Conservation (phyloP, 1,140 invertebrate species). For the Dufourea novaeangliae region DNA sequence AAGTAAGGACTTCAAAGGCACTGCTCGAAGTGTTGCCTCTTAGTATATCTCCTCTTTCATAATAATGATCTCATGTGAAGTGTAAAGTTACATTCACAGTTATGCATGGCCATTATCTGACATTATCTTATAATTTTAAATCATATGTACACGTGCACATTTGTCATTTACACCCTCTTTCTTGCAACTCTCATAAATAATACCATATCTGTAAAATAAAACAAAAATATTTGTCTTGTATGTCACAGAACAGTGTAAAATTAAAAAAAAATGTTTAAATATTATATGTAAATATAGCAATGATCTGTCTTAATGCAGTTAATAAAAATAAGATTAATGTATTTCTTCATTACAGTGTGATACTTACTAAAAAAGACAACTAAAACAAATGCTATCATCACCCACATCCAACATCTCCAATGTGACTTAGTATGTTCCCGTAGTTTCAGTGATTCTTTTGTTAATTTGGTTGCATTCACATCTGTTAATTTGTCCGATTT, state of each 20-base stretch:
- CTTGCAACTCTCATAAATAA: slow-evolving; percentile 90
- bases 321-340: slow-evolving; percentile 5
- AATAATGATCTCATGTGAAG: slow-evolving; percentile 37
- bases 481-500: slow-evolving; percentile 91
- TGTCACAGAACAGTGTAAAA: neutral
- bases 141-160: neutral
- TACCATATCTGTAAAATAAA: slow-evolving; percentile 86
- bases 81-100: slow-evolving; percentile 31
- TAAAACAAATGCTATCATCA: slow-evolving; percentile 92
- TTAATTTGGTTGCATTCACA: slow-evolving; percentile 88
- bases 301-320: slow-evolving; percentile 18
- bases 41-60: too few species aligned
- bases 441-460: slow-evolving; percentile 90
- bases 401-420: slow-evolving; percentile 97
- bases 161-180: slow-evolving; percentile 80
- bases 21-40: too few species aligned
- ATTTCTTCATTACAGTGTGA: neutral
- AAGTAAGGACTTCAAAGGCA: too few species aligned
- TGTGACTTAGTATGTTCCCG: slow-evolving; percentile 92
- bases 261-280: neutral
- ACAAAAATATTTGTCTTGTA: slow-evolving; percentile 16
- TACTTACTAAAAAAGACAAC: slow-evolving; percentile 92
- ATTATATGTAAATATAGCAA: neutral
- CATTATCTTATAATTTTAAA: neutral
- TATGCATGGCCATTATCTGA: slow-evolving; percentile 3